These are phyloP conservation scores for Cinara cedri DNA, from an alignment of 2,888 invertebrate species.

Conservation along the genomic window DNA sequence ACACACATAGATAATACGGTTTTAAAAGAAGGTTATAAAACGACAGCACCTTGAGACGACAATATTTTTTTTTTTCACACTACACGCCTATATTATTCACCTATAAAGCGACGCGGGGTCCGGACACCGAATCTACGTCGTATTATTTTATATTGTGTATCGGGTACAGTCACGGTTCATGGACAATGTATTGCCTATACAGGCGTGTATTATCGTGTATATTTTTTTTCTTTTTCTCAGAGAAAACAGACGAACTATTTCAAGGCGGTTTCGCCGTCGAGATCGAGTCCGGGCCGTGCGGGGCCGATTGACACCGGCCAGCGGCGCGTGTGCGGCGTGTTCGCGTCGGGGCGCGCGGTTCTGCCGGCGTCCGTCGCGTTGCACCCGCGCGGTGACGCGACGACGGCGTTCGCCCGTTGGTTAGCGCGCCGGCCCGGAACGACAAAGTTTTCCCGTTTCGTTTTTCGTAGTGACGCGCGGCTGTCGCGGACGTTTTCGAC, in stretches of 20 bases:
- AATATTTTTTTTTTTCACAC: neutral
- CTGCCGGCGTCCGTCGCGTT: too few species aligned
- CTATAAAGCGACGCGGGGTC: neutral
- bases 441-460: slow-evolving; percentile 24
- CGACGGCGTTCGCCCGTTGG: too few species aligned
- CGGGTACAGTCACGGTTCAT: slow-evolving; percentile 29
- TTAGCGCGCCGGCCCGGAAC: neutral
- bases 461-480: too few species aligned
- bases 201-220: too few species aligned
- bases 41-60: slow-evolving; percentile 26
- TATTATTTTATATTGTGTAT: neutral
- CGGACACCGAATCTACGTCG: neutral
- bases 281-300: neutral
- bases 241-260: slow-evolving; percentile 33
- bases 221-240: slow-evolving; percentile 4
- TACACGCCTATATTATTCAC: slow-evolving; percentile 2
- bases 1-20: too few species aligned
- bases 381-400: too few species aligned
- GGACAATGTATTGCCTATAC: too few species aligned
- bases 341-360: too few species aligned
- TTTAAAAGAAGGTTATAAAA: slow-evolving; percentile 20
- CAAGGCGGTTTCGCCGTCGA: slow-evolving; percentile 16
- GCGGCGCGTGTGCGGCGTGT: too few species aligned
- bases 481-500: neutral
- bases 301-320: neutral